A percentile compares a stretch with the other conserved stretches of the same genome.
Evolutionary conservation across 1,140 invertebrate genomes (phyloP).

Genomic region (Mylabris phalerata): DNA sequence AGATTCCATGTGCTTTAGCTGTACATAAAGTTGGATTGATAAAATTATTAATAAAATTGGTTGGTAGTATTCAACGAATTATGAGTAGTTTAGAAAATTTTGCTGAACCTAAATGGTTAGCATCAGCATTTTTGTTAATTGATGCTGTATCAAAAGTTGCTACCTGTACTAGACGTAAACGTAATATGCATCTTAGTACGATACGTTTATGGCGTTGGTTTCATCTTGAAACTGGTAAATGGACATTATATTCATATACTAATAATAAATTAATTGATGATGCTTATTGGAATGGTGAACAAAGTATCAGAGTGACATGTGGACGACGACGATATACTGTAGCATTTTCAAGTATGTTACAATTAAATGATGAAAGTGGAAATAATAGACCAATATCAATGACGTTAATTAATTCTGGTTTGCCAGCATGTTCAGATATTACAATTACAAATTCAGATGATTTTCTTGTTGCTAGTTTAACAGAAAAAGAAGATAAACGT

Average conservation of each 20-base stretch:
- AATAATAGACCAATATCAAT: constrained; percentile 78
- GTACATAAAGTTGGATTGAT: constrained; percentile 49
- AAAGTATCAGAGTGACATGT: constrained; percentile 63
- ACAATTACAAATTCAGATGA: constrained; percentile 18
- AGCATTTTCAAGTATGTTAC: constrained; percentile 76
- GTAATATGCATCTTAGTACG: constrained; percentile 61
- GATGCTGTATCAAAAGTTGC: constrained; percentile 79
- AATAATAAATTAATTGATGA: constrained; percentile 81
- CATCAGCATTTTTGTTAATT: constrained; percentile 68
- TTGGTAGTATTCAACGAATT: constrained; percentile 43
- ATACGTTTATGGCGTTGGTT: constrained; percentile 79
- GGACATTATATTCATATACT: constrained; percentile 66
- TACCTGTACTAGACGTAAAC: constrained; percentile 61
- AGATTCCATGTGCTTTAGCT: constrained; percentile 57
- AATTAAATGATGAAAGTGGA: constrained; percentile 75
- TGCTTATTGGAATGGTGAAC: constrained; percentile 73
- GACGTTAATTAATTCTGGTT: constrained; percentile 47
- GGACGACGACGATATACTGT: constrained; percentile 72
- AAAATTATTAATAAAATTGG: constrained; percentile 50
- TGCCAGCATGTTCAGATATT: constrained; percentile 25
- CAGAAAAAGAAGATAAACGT: constrained; percentile 31
- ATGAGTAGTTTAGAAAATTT: constrained; percentile 39
- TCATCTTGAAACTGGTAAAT: constrained; percentile 72
- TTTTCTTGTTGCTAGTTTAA: constrained; percentile 3
- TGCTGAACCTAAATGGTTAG: constrained; percentile 71